These are phyloP conservation scores for Pristis pectinata DNA, from an alignment of 2,797 vertebrate genomes.

Conservation along the genomic window DNA sequence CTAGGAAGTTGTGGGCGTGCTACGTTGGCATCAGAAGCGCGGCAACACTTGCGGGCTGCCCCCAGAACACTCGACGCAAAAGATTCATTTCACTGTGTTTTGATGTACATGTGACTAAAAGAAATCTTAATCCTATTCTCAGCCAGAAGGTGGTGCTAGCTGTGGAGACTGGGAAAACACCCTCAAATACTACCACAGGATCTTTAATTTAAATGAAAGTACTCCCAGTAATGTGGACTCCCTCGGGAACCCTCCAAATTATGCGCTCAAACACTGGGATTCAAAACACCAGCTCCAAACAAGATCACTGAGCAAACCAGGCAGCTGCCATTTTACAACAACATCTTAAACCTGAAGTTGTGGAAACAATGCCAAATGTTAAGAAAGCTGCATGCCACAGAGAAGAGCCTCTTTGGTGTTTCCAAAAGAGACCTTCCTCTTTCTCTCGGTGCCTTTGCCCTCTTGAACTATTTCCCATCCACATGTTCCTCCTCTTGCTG, in stretches of 20 bases:
- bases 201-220: neutral
- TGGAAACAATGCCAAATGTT: neutral
- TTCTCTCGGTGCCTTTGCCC: neutral
- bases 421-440: neutral
- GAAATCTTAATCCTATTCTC: too few relatives aligned
- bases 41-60: too few relatives aligned
- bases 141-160: neutral
- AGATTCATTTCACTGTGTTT: too few relatives aligned
- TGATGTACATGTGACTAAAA: too few relatives aligned
- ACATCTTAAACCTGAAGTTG: neutral
- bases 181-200: neutral
- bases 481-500: neutral
- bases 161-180: neutral
- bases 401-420: neutral
- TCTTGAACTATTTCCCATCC: neutral
- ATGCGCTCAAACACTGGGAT: neutral
- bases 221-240: neutral
- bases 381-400: too few relatives aligned
- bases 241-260: neutral
- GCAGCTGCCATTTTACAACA: neutral
- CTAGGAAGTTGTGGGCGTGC: too few relatives aligned
- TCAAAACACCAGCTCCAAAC: neutral
- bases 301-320: too few relatives aligned
- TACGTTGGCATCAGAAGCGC: too few relatives aligned
- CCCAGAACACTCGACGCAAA: too few relatives aligned